A percentile compares a stretch with the other conserved stretches of the same genome.
These are phyloP conservation scores for Philopotamus ludificatus DNA, from an alignment of 1,140 invertebrate species.

Conservation along the genomic window DNA sequence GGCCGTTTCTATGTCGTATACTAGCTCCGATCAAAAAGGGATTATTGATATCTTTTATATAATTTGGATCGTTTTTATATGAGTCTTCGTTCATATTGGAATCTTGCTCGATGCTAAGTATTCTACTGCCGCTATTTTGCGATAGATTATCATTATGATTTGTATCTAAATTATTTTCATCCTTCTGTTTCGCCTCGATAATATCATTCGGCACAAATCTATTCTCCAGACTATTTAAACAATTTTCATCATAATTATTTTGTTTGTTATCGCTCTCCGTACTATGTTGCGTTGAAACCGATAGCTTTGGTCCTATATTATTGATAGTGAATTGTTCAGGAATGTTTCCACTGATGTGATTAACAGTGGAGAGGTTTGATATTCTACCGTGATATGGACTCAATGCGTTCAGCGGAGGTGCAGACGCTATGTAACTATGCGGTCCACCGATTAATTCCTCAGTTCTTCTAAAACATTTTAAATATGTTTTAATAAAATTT, in stretches of 20 bases:
- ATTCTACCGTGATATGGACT: slow-evolving; percentile 17
- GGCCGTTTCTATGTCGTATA: slow-evolving; percentile 48
- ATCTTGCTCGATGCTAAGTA: slow-evolving; percentile 8
- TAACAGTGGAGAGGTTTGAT: slow-evolving; percentile 18
- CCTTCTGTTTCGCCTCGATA: not conserved
- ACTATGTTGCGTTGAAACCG: slow-evolving; percentile 39
- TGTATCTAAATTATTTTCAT: not conserved
- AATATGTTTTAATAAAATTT: slow-evolving; percentile 11
- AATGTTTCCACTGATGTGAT: slow-evolving; percentile 31
- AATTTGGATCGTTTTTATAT: slow-evolving; percentile 39
- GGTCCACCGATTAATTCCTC: slow-evolving; percentile 55
- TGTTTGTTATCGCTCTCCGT: slow-evolving; percentile 11
- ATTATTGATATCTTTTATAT: slow-evolving; percentile 40
- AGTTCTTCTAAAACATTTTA: slow-evolving; percentile 47
- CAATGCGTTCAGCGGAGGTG: slow-evolving; percentile 44
- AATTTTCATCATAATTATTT: slow-evolving; percentile 21
- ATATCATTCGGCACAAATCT: slow-evolving; percentile 31
- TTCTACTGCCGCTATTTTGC: slow-evolving; percentile 3
- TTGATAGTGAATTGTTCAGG: slow-evolving; percentile 25
- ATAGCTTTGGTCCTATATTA: slow-evolving; percentile 33
- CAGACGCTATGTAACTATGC: slow-evolving; percentile 53
- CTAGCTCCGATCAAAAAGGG: slow-evolving; percentile 40
- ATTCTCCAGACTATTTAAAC: slow-evolving; percentile 37
- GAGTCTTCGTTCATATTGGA: slow-evolving; percentile 13
- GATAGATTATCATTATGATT: not conserved